These are phyloP conservation scores for Potamarius usumacintae DNA, from an alignment of 2,113 vertebrate species.

Conservation along the genomic window DNA sequence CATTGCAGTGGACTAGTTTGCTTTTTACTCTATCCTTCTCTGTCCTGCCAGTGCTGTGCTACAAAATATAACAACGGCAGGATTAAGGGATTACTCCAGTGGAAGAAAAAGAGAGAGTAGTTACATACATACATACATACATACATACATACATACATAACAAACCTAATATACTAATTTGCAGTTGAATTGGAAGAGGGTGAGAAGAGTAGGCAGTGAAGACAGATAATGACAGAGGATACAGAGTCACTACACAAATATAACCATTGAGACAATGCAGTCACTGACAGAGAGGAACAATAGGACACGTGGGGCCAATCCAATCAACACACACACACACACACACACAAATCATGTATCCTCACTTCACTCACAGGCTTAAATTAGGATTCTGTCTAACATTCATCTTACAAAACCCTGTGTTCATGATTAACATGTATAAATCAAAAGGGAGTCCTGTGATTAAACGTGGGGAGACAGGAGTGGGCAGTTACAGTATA, in stretches of 20 bases:
- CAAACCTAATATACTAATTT: neutral
- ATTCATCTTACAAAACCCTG: neutral
- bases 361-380: neutral
- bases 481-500: conserved; percentile 26
- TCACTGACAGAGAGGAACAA: conserved; percentile 46
- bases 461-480: neutral
- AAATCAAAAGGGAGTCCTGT: neutral
- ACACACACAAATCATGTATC: conserved; percentile 16
- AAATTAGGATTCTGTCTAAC: neutral
- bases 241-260: conserved; percentile 48
- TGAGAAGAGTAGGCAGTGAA: neutral
- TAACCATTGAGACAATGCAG: conserved; percentile 43
- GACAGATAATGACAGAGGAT: conserved; percentile 17
- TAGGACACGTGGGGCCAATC: conserved; percentile 41
- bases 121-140: neutral
- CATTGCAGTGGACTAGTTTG: neutral
- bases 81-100: neutral
- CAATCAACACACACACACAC: conserved; percentile 33
- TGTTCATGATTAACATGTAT: neutral
- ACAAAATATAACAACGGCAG: neutral
- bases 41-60: neutral
- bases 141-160: neutral
- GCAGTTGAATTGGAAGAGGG: neutral
- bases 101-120: neutral
- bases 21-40: neutral